Evolutionary conservation across 2,888 invertebrate genomes (phyloP).

Genomic region (Erebia palarica): DNA sequence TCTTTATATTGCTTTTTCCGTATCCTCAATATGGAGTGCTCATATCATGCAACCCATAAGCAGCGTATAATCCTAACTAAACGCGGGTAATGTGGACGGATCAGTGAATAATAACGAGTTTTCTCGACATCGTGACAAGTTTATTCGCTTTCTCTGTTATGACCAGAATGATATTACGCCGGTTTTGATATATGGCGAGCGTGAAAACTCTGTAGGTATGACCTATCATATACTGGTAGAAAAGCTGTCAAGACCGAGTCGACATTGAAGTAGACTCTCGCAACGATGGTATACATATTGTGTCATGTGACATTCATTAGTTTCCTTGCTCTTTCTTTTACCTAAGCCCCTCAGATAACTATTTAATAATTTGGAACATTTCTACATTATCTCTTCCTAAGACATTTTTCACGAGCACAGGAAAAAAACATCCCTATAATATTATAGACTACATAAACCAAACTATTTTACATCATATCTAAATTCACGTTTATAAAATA

Average conservation of each 20-base stretch:
- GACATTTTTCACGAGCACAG: too few relatives aligned
- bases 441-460: too few relatives aligned
- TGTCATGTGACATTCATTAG: background rate
- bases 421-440: too few relatives aligned
- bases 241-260: constrained; percentile 15
- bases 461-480: too few relatives aligned
- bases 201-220: constrained; percentile 8
- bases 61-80: constrained; percentile 22
- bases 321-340: background rate
- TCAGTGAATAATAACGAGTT: constrained; percentile 53
- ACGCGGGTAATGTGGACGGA: constrained; percentile 37
- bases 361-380: too few relatives aligned
- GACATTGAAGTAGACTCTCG: background rate
- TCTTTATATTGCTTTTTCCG: background rate
- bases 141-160: constrained; percentile 52
- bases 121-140: constrained; percentile 51
- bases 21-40: background rate
- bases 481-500: too few relatives aligned
- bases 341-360: too few relatives aligned
- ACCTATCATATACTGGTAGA: background rate
- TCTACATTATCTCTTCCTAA: too few relatives aligned
- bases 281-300: background rate
- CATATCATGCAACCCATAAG: constrained; percentile 18
- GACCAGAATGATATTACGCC: constrained; percentile 25
- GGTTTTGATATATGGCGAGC: constrained; percentile 22